These are phyloP conservation scores for Tragulus kanchil DNA, from an alignment of 2,113 vertebrate species.

Conservation along the genomic window DNA sequence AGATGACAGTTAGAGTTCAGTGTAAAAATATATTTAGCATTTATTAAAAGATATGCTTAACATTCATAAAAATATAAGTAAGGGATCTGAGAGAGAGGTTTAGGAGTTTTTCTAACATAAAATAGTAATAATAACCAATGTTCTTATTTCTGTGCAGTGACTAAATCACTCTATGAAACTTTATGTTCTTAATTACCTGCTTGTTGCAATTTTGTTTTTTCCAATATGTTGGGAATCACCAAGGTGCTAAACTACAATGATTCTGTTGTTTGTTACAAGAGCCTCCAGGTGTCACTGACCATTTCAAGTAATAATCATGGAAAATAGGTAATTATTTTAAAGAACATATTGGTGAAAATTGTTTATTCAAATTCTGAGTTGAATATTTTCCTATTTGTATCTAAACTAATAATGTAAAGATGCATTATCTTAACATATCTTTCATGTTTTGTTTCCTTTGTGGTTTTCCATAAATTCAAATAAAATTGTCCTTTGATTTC, in stretches of 20 bases:
- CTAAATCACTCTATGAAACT: neutral
- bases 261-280: neutral
- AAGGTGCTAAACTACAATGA: neutral
- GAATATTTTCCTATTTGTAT: neutral
- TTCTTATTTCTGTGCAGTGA: neutral
- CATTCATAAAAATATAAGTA: neutral
- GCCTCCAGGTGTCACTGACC: neutral
- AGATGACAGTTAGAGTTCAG: neutral
- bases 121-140: neutral
- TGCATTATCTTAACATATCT: fast-evolving
- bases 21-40: neutral
- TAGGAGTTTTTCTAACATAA: neutral
- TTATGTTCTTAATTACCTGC: neutral
- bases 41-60: neutral
- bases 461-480: constrained; percentile 29
- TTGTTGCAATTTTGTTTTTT: neutral
- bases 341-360: neutral
- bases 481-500: constrained; percentile 38
- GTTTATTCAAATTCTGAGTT: neutral
- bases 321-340: neutral
- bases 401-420: neutral
- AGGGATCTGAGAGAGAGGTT: neutral
- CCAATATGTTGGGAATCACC: neutral
- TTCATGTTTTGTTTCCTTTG: neutral
- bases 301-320: neutral